Percentiles rank a stretch among this genome's conserved stretches.
Conservation (phyloP, 2,113 vertebrate species). For the Aleadryas rufinucha region DNA sequence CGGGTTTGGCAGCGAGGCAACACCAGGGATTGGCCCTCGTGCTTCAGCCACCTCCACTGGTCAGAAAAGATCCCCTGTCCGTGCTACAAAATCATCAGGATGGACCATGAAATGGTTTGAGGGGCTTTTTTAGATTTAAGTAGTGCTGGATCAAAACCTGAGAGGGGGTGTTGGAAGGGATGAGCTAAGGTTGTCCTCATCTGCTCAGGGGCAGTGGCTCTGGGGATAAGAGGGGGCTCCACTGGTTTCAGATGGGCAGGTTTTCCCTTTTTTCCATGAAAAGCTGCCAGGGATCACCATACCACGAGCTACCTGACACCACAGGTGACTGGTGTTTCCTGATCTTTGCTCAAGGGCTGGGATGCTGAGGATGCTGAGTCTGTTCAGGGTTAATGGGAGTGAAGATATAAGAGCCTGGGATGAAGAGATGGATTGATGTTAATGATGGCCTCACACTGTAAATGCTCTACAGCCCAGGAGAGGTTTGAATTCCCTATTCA, state of each 20-base stretch:
- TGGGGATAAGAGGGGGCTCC: not conserved
- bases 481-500: not conserved
- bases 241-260: not conserved
- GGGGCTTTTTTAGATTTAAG: not conserved
- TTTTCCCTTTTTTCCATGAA: not conserved
- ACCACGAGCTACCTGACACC: not conserved
- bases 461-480: not conserved
- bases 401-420: not conserved
- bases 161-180: not conserved
- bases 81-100: not conserved
- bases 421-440: not conserved
- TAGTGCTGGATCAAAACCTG: not conserved
- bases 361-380: not conserved
- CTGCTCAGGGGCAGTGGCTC: not conserved
- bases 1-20: not conserved
- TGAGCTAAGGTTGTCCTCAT: not conserved
- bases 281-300: not conserved
- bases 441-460: not conserved
- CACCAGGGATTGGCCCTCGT: accelerated
- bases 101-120: not conserved
- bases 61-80: not conserved
- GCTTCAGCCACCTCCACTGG: not conserved
- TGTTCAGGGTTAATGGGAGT: not conserved
- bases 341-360: not conserved
- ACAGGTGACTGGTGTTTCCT: not conserved